These are phyloP conservation scores for Ataeniobius toweri DNA, from an alignment of 2,797 vertebrate genomes.

Conservation along the genomic window DNA sequence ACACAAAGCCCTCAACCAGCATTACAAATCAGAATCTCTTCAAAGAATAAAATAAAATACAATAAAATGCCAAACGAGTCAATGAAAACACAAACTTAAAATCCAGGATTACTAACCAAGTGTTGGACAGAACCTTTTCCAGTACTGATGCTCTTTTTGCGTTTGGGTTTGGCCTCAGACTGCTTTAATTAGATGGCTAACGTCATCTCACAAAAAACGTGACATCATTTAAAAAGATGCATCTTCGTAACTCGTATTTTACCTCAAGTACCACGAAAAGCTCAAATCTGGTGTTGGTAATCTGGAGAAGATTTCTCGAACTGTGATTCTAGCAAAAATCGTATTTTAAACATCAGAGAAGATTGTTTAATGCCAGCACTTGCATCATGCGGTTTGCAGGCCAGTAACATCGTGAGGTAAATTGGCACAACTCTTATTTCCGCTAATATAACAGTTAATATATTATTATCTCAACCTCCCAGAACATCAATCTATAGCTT, in stretches of 20 bases:
- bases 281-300: constrained; percentile 17
- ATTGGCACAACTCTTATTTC: constrained; percentile 70
- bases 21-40: not conserved
- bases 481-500: constrained; percentile 4
- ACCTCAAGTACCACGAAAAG: constrained; percentile 5
- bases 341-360: constrained; percentile 60
- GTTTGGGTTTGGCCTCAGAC: not conserved
- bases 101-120: not conserved
- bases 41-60: too few species aligned
- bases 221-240: constrained; percentile 11
- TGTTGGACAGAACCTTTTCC: not conserved
- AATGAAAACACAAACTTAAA: too few species aligned
- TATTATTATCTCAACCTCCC: constrained; percentile 17
- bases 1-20: not conserved
- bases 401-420: constrained; percentile 65
- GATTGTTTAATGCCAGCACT: not conserved
- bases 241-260: constrained; percentile 2
- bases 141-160: not conserved
- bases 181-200: constrained; percentile 1
- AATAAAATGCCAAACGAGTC: too few species aligned
- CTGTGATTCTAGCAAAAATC: constrained; percentile 24
- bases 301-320: constrained; percentile 28
- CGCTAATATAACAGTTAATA: constrained; percentile 30
- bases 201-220: constrained; percentile 5
- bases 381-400: constrained; percentile 42